Percentiles rank a stretch among this genome's conserved stretches.
phyloP scores from a whole-genome alignment of 2,113 vertebrate species.

The Mustela lutreola region DNA sequence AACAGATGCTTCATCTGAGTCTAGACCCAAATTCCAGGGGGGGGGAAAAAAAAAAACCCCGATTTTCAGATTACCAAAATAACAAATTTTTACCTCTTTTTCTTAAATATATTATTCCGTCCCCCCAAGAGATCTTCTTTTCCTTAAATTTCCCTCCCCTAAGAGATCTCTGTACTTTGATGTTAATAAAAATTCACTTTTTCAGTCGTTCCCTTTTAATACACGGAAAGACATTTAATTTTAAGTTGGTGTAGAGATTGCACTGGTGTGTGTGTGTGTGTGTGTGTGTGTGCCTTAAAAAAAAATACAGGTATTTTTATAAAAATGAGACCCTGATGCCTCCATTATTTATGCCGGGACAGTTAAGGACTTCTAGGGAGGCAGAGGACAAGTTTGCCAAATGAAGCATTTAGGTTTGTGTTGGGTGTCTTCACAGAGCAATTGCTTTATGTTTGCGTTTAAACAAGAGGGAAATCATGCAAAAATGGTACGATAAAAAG shows the following conservation, averaged over 20 bases:
- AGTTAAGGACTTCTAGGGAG: not conserved
- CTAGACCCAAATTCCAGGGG: not conserved
- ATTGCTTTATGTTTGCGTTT: slow-evolving; percentile 57
- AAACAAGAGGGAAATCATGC: slow-evolving; percentile 34
- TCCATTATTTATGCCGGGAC: slow-evolving; percentile 12
- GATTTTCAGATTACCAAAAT: slow-evolving; percentile 10
- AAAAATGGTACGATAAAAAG: not conserved
- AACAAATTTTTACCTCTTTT: not conserved
- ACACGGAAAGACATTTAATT: slow-evolving; percentile 6
- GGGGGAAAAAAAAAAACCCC: too few relatives aligned
- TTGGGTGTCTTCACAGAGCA: slow-evolving; percentile 46
- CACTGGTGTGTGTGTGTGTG: not conserved
- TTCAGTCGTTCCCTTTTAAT: not conserved
- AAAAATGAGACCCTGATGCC: slow-evolving; percentile 18
- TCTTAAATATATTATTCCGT: not conserved
- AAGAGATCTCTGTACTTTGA: not conserved
- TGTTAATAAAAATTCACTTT: slow-evolving; percentile 34
- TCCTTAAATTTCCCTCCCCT: too few relatives aligned
- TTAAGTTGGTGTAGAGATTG: not conserved
- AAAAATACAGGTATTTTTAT: not conserved
- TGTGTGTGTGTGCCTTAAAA: not conserved
- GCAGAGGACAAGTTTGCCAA: slow-evolving; percentile 8
- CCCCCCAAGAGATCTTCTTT: not conserved
- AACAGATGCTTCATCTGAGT: not conserved
- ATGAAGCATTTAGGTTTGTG: not conserved